Evolutionary conservation across 1,140 invertebrate genomes (phyloP), one percentile per base, ranked within the genome.

Genomic region (Littorina saxatilis): DNA sequence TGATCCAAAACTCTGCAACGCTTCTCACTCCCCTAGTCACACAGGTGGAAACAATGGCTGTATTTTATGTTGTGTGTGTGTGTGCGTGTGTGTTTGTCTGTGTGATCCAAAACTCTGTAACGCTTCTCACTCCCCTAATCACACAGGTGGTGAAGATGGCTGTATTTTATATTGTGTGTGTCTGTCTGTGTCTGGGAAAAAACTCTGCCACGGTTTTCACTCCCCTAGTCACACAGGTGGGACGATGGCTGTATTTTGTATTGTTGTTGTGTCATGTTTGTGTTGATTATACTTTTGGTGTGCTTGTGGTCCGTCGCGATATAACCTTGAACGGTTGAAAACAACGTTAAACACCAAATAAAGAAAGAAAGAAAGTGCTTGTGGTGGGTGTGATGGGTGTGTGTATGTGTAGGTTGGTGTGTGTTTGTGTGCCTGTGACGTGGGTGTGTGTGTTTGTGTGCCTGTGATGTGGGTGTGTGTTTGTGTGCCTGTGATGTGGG

Each of bases 1-100:
- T 97, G 37, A 96, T 96, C 7, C 95, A 95, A 88, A 95, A 96
- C 88, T 96, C 95, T 0, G 94, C 95, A 27, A 94, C 95, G 83
- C 93, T 99, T 68, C 93, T 99, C 66, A 95, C 96, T 81, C 95
- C 95, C 61, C 92, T 99, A 77, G 96, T 97, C 50, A 94, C 96
- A 92, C 96, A 95, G 94, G 95, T 96, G n/a, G n/a, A n/a, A n/a
- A n/a, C n/a, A n/a, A 91, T 80, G 82, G 23, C 39, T 58, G 32
- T 9, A 50, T 72, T 27, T 29, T 68, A 66, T 66, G 11, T 66
- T 15, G 11, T 9, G 61, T 66, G 27, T 13, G 15, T 66, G 27
- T 27, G 39, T 68, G 2, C 27, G 20, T 29, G 63, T 27, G 15
- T 15, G 15, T 68, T 68, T 7, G 29, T 68, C 66, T 97, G 96